Evolutionary conservation across 2,888 invertebrate genomes (phyloP).

Genomic region (Dryobotodes eremita): DNA sequence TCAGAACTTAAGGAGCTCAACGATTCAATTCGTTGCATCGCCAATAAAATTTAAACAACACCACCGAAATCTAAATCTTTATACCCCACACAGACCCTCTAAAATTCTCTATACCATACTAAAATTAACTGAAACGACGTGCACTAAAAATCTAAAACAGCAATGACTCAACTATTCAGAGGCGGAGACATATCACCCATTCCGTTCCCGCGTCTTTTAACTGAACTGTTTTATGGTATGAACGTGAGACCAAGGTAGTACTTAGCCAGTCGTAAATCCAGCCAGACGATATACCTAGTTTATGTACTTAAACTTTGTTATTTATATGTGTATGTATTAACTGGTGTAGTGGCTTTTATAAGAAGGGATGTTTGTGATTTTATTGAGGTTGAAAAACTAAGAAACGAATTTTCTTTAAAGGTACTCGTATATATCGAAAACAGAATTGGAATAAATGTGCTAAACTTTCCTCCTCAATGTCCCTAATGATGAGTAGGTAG

Average conservation of each 20-base stretch:
- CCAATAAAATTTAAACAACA: constrained; percentile 35
- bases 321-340: constrained; percentile 58
- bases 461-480: background rate
- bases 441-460: background rate
- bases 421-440: no score
- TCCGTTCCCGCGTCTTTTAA: constrained; percentile 68
- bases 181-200: constrained; percentile 61
- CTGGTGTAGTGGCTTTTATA: constrained; percentile 40
- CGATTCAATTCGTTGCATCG: constrained; percentile 16
- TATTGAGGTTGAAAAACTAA: constrained; percentile 3
- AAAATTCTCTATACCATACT: constrained; percentile 30
- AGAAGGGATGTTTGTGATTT: constrained; percentile 23
- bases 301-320: constrained; percentile 64
- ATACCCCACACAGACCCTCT: constrained; percentile 17
- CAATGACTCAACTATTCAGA: constrained; percentile 65
- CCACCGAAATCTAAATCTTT: constrained; percentile 23
- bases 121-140: constrained; percentile 60
- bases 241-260: constrained; percentile 82
- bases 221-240: constrained; percentile 85
- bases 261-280: constrained; percentile 83
- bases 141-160: constrained; percentile 62
- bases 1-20: no score
- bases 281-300: constrained; percentile 66
- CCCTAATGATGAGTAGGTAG: background rate
- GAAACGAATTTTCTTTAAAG: background rate